phyloP scores from a whole-genome alignment of 2,888 invertebrate genomes.

The Heliconius aoede region DNA sequence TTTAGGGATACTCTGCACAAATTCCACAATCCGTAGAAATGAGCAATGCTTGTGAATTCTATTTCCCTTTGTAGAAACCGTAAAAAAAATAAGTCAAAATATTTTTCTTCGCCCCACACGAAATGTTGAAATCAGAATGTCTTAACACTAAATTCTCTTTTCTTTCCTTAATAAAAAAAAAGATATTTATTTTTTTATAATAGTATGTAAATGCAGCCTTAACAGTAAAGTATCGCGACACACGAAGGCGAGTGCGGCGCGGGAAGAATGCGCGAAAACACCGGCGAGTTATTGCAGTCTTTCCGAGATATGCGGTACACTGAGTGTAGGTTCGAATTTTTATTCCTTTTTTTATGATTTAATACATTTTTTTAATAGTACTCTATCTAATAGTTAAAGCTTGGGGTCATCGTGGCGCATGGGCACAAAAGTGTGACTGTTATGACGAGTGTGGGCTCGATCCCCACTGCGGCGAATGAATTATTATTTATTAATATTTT shows the following conservation, averaged over 20 bases:
- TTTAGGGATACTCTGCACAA: no score
- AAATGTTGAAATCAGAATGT: not conserved
- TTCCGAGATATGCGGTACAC: slow-evolving; percentile 68
- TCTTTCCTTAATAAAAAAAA: not conserved
- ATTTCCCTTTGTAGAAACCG: not conserved
- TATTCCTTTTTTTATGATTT: no score
- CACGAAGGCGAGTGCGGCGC: slow-evolving; percentile 36
- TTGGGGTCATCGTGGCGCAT: no score
- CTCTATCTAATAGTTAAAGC: no score
- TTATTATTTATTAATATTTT: no score
- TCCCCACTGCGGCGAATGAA: no score
- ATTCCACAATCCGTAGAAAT: not conserved
- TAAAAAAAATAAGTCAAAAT: not conserved
- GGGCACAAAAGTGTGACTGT: no score
- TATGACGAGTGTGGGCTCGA: no score
- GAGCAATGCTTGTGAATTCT: not conserved
- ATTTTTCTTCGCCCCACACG: not conserved
- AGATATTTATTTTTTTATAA: not conserved
- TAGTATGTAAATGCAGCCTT: slow-evolving; percentile 19
- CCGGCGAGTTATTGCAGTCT: slow-evolving; percentile 72
- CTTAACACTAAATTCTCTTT: not conserved
- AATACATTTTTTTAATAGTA: not conserved
- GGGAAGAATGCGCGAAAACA: slow-evolving; percentile 80
- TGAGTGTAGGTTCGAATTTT: slow-evolving; percentile 35
- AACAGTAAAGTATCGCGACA: slow-evolving; percentile 31